phyloP scores from a whole-genome alignment of 1,140 invertebrate species.

The Meloidogyne exigua region DNA sequence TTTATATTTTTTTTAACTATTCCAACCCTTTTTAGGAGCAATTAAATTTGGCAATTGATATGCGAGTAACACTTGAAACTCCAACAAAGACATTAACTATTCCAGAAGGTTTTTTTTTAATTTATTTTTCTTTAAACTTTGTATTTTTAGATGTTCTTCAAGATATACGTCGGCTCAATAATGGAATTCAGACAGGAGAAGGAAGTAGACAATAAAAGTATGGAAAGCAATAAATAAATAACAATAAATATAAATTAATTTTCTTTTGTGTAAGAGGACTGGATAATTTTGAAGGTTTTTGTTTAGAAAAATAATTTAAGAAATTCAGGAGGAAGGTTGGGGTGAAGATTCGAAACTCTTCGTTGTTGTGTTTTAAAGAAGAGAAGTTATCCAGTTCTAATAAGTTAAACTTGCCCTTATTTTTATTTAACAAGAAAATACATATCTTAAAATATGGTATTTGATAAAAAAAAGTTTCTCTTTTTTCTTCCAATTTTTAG shows the following conservation, averaged over 20 bases:
- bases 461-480: too few relatives aligned
- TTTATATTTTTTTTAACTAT: neutral
- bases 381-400: too few relatives aligned
- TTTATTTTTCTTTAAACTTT: neutral
- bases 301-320: too few relatives aligned
- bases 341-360: too few relatives aligned
- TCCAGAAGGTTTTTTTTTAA: slow-evolving; percentile 31
- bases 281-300: too few relatives aligned
- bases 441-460: too few relatives aligned
- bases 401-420: too few relatives aligned
- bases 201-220: neutral
- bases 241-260: neutral
- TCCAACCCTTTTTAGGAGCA: slow-evolving; percentile 45
- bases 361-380: too few relatives aligned
- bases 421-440: too few relatives aligned
- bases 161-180: slow-evolving; percentile 19
- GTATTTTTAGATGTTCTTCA: slow-evolving; percentile 19
- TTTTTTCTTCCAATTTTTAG: too few relatives aligned
- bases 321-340: too few relatives aligned
- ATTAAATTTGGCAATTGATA: slow-evolving; percentile 58
- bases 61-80: slow-evolving; percentile 60
- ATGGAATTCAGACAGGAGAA: slow-evolving; percentile 9
- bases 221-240: neutral
- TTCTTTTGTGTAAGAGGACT: too few relatives aligned
- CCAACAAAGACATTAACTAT: slow-evolving; percentile 63